These are phyloP conservation scores for Calidris pugnax DNA, from an alignment of 2,113 vertebrate species.

Conservation along the genomic window DNA sequence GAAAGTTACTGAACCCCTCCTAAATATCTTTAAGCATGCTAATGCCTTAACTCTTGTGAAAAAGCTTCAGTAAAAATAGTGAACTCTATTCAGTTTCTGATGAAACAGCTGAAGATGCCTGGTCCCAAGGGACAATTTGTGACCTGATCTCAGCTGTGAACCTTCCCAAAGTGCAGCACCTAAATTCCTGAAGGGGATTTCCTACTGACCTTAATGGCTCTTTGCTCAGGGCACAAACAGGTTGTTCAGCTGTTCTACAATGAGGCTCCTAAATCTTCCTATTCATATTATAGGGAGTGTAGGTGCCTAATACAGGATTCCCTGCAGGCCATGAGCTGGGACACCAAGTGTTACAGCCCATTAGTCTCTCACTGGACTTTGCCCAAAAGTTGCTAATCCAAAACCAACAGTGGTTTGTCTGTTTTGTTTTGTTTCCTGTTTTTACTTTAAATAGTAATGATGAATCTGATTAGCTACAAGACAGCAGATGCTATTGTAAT, in stretches of 20 bases:
- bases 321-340: neutral
- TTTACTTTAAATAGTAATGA: slow-evolving; percentile 10
- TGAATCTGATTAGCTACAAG: slow-evolving; percentile 13
- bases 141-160: neutral
- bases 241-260: neutral
- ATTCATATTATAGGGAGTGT: neutral
- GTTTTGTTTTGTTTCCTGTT: slow-evolving; percentile 31
- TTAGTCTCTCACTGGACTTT: neutral
- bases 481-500: slow-evolving; percentile 4
- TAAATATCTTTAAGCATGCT: neutral
- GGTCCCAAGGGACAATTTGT: neutral
- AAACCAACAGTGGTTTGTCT: neutral
- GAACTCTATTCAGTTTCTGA: neutral
- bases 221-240: slow-evolving; percentile 8
- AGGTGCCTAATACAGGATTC: neutral
- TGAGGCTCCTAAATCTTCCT: neutral
- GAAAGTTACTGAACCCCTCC: neutral
- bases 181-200: neutral
- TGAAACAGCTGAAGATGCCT: neutral
- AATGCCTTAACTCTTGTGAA: neutral
- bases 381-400: neutral
- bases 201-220: neutral
- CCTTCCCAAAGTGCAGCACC: neutral
- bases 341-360: neutral
- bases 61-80: neutral